Evolutionary conservation across 2,888 invertebrate genomes (phyloP).

Genomic region (Tuberolachnus salignus): DNA sequence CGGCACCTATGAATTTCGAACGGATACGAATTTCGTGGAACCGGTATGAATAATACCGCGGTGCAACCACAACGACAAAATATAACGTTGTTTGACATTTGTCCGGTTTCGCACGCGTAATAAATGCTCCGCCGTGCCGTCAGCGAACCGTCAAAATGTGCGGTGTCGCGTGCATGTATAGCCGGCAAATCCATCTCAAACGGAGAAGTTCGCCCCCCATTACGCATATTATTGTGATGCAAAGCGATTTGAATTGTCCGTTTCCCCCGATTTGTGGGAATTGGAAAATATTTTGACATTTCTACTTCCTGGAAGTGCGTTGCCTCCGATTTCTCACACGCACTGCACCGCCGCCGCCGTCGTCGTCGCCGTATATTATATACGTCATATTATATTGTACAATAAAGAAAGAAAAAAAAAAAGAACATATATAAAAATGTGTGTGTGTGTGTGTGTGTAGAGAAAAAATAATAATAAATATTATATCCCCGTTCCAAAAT

Average conservation of each 20-base stretch:
- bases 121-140: not conserved
- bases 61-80: too few species aligned
- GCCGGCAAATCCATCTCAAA: conserved; percentile 20
- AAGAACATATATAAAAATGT: not conserved
- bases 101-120: conserved; percentile 20
- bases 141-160: conserved; percentile 23
- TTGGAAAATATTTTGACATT: conserved; percentile 55
- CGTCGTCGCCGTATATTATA: not conserved
- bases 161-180: not conserved
- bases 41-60: too few species aligned
- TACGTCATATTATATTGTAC: not conserved
- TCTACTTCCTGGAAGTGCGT: conserved; percentile 45
- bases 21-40: too few species aligned
- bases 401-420: conserved; percentile 10
- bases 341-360: not conserved
- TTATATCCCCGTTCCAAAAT: conserved; percentile 43
- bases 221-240: conserved; percentile 24
- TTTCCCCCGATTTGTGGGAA: conserved; percentile 56
- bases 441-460: too few species aligned
- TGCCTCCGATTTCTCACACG: conserved; percentile 44
- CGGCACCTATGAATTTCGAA: not conserved
- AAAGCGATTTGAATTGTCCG: conserved; percentile 49
- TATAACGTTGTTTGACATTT: not conserved
- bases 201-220: conserved; percentile 9
- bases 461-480: conserved; percentile 32